Evolutionary conservation across 2,797 vertebrate genomes (phyloP).

Genomic region (Nothura maculosa): DNA sequence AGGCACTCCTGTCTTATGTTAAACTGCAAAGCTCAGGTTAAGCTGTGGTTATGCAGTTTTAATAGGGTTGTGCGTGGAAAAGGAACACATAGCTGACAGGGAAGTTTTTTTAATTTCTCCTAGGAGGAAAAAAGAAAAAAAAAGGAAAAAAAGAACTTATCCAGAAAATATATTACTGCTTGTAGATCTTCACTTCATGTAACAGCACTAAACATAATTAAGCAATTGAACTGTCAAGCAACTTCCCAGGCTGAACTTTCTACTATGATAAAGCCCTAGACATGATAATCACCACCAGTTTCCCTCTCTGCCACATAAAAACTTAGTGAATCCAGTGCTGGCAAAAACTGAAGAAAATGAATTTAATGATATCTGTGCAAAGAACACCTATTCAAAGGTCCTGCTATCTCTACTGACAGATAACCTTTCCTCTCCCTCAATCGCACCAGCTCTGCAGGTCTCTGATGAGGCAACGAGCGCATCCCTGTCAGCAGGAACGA

Average conservation of each 20-base stretch:
- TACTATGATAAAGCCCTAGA: not conserved
- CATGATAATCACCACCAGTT: not conserved
- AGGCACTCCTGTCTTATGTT: rapidly evolving
- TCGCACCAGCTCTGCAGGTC: not conserved
- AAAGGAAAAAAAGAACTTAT: not conserved
- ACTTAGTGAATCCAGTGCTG: not conserved
- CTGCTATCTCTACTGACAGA: not conserved
- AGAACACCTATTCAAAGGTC: not conserved
- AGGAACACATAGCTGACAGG: not conserved
- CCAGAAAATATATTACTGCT: not conserved
- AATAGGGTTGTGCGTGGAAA: not conserved
- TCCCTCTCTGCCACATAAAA: not conserved
- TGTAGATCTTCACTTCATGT: not conserved
- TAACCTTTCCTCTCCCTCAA: not conserved
- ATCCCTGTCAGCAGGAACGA: not conserved
- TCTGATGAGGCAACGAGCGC: rapidly evolving
- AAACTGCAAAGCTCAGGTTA: not conserved
- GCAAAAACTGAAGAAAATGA: not conserved
- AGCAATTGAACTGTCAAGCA: not conserved
- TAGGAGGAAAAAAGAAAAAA: not conserved
- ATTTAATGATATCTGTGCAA: not conserved
- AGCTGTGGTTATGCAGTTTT: not conserved
- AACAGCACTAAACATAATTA: not conserved
- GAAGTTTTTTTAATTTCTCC: not conserved
- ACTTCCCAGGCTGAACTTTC: not conserved